Evolutionary conservation across 1,140 invertebrate species (phyloP), one percentile per base, ranked within the genome.

Genomic region (Hylaeus anthracinus): DNA sequence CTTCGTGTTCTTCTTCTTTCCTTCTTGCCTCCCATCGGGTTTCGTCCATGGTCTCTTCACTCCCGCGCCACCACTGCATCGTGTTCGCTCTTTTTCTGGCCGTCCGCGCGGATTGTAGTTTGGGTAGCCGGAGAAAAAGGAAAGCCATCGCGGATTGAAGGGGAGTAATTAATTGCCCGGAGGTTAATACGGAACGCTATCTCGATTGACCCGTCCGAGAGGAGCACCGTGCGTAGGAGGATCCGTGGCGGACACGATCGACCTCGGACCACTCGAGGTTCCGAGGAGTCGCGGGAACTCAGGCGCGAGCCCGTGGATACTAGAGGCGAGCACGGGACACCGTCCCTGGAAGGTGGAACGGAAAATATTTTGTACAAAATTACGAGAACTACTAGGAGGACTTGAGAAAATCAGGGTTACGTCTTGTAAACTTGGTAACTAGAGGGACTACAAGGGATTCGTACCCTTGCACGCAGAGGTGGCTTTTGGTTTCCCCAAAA

Each of bases 131-230:
- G 39, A 12, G 37, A 45, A n/a, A 63, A 65, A 39, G 51, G 61
- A 70, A 48, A 48, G 5, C 56, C 26, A 56, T 64, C 69, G 76
- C 6, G 58, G 60, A 72, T 64, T 56, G 53, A 72, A 74, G 64
- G 71, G 72, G 64, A 74, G 72, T 75, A 80, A 80, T 80, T 80
- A 80, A 80, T 80, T 75, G 78, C 55, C 77, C 3, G 37, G 37
- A 61, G 78, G 78, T 80, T 80, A 80, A 80, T 80, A 67, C 72
- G 72, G 55, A 66, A 67, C 71, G 71, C 63, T 80, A 80, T 80
- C 78, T 75, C 78, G 78, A 80, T 80, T 80, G 78, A 80, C 78
- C 78, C 78, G 64, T 66, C 53, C n/a, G 60, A 3, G 6, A 48
- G n/a, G 12, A 3, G 8, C 4, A 39, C 5, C 56, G 58, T 37